phyloP scores from a whole-genome alignment of 2,113 vertebrate genomes.

The Melanotaenia duboulayi region DNA sequence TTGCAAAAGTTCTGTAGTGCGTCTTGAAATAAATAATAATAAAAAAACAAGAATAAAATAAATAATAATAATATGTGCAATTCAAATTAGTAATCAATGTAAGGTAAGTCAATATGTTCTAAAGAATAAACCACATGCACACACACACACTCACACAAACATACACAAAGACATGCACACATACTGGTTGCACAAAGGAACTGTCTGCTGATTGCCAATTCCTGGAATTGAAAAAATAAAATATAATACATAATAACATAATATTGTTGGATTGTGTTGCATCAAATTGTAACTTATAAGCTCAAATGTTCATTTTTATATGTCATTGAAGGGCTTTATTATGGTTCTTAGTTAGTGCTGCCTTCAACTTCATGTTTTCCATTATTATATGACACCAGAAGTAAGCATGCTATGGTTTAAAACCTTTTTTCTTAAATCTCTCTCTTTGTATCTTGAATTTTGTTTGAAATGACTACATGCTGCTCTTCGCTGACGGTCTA shows the following conservation, averaged over 20 bases:
- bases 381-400: neutral
- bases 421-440: neutral
- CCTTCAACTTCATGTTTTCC: slow-evolving; percentile 9
- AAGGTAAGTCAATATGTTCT: slow-evolving; percentile 79
- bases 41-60: slow-evolving; percentile 6
- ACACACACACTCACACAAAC: neutral
- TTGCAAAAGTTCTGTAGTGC: no score
- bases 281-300: slow-evolving; percentile 48
- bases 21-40: no score
- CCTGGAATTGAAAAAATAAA: slow-evolving; percentile 5
- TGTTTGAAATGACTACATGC: slow-evolving; percentile 8
- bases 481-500: no score
- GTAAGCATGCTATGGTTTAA: neutral
- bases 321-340: neutral
- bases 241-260: no score
- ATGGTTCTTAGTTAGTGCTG: neutral
- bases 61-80: no score
- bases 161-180: slow-evolving; percentile 7
- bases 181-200: slow-evolving; percentile 81
- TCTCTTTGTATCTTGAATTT: neutral
- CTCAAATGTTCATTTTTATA: slow-evolving; percentile 1
- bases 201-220: slow-evolving; percentile 27
- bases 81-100: slow-evolving; percentile 33
- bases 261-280: slow-evolving; percentile 71
- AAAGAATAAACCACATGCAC: slow-evolving; percentile 41